Evolutionary conservation across 2,888 invertebrate genomes (phyloP), one percentile per base, ranked within the genome.

Genomic region (Cantharis flavilabris): DNA sequence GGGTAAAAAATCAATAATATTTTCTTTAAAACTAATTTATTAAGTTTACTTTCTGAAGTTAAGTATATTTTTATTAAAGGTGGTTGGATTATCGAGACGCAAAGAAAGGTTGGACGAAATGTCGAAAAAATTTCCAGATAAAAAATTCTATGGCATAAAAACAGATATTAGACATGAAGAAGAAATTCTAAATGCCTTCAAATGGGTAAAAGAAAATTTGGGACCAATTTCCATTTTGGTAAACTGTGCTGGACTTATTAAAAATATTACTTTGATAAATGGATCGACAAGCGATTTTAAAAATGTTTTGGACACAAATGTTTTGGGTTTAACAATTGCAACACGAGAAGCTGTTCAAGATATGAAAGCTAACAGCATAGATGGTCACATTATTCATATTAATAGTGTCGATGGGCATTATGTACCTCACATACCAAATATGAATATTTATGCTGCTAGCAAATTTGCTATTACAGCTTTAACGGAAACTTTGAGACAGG

Each of bases 401-500:
- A 65, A 65, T 11, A 65, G 65, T 16, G 65, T 65, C 3, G 65
- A 18, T 13, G 65, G 65, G 13, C 65, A 65, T 10, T 65, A 65
- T 13, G 14, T 69, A 9, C 16, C 28, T 7, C 26, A 20, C 9
- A 28, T 30, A 26, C 23, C 69, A 5, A 69, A 69, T 28, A 30
- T 69, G 30, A 69, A 69, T 69, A 30, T 69, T 69, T 69, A 69
- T 69, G 16, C 30, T 16, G 69, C 69, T 14, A 26, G 26, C 7
- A 69, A 69, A 14, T 69, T 69, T 28, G 69, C 28, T 16, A 30
- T 69, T 26, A 69, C 69, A 28, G 69, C 69, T 69, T 69, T 69
- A 69, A 69, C 69, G 9, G 69, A 69, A 30, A 69, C 30, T 69
- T 28, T 69, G 16, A 26, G 69, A 28, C 26, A 30, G 3, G 69